A percentile compares a stretch with the other conserved stretches of the same genome.
phyloP scores from a whole-genome alignment of 1,140 invertebrate species.

The Meloidogyne floridensis region DNA sequence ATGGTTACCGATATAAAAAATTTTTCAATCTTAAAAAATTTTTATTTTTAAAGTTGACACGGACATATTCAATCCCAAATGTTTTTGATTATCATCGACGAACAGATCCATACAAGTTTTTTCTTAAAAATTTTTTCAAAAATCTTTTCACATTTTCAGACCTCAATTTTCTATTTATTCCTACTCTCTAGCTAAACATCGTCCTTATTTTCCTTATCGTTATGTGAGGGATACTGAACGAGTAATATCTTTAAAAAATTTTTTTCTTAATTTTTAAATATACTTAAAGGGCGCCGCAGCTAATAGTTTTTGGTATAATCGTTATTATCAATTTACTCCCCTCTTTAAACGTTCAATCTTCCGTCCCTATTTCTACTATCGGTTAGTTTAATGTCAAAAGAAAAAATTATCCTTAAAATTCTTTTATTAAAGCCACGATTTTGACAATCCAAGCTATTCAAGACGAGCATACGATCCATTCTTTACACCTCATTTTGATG shows the following conservation, averaged over 20 bases:
- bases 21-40: neutral
- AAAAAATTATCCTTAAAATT: neutral
- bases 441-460: conserved; percentile 29
- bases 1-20: conserved; percentile 21
- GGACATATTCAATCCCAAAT: conserved; percentile 39
- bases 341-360: conserved; percentile 20
- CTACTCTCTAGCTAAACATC: neutral
- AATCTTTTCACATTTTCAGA: neutral
- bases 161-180: conserved; percentile 19
- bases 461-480: conserved; percentile 27
- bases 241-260: neutral
- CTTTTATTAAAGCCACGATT: conserved; percentile 13
- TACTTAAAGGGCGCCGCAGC: conserved; percentile 10
- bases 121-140: neutral
- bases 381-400: conserved; percentile 5
- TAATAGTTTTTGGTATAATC: conserved; percentile 26
- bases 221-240: conserved; percentile 17
- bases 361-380: conserved; percentile 29
- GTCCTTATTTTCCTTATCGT: conserved; percentile 22
- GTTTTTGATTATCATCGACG: conserved; percentile 32
- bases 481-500: conserved; percentile 14
- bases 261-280: neutral
- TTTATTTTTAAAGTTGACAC: conserved; percentile 27
- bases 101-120: conserved; percentile 37
- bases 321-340: conserved; percentile 23